Base-by-base conservation (phyloP, 2,888 invertebrate genomes). In the Acrobasis repandana region DNA sequence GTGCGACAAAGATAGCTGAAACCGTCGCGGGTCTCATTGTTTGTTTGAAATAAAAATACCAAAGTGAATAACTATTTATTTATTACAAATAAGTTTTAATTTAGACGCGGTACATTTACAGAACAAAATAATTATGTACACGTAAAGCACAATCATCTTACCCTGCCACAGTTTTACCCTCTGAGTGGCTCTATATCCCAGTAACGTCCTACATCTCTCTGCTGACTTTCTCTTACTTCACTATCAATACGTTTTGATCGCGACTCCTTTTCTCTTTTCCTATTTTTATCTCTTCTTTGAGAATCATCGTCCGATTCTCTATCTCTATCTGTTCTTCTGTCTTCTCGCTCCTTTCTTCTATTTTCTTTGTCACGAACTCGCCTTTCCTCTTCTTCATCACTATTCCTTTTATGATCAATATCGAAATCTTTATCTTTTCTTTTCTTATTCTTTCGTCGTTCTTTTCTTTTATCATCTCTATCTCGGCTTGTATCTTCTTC, bases 401-500 rank as follows among this genome's bases (percentile, higher is more conserved):
- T 28, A 28, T 54, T 43, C n/a, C 9, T 54, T 54, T 38, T 54
- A 14, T 38, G 9, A 14, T 20, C 43, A 11, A 38, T 20, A 43
- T 54, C 54, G 14, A 54, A 54, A 16, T 38, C 52, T 9, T 34
- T 16, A 18, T 54, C 38, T 18, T 54, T 54, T 34, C 36, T 36
- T 18, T 18, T 54, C 18, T 16, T 54, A 1, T 36, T 28, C 16
- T 54, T 34, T 58, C 20, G 15, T 14, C 50, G 46, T 61, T 61
- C 56, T 3, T 43, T 46, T 43, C 57, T 52, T 33, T 56, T 62
- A 10, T 56, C 38, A 16, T 60, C 18, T 38, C 50, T 57, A 11
- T 56, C 18, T 38, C 54, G 58, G 10, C 28, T 36, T 18, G 43
- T 56, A 28, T 33, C 59, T 63, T 36, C 56, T 20, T 36, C 58